Evolutionary conservation across 2,797 vertebrate genomes (phyloP).

Genomic region (Trachops cirrhosus): DNA sequence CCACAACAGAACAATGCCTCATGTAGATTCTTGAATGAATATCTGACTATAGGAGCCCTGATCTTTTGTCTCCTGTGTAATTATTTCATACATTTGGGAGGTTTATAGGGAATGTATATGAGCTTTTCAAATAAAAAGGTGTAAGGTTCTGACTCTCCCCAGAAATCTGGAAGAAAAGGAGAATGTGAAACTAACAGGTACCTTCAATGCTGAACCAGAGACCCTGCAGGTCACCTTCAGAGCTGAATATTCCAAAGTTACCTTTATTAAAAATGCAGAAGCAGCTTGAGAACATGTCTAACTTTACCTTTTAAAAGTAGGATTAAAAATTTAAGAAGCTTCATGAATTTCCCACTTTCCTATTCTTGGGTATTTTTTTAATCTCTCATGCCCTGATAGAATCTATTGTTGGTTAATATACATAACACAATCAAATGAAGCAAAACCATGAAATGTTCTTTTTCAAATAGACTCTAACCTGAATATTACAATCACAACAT

Average conservation of each 20-base stretch:
- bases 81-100: constrained; percentile 70
- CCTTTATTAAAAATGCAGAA: constrained; percentile 67
- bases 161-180: constrained; percentile 61
- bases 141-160: constrained; percentile 63
- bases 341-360: constrained; percentile 68
- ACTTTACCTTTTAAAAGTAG: constrained; percentile 52
- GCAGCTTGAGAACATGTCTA: constrained; percentile 58
- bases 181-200: constrained; percentile 36
- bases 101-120: constrained; percentile 49
- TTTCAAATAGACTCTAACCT: background rate
- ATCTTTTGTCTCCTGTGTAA: constrained; percentile 72
- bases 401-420: constrained; percentile 57
- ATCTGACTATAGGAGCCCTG: constrained; percentile 56
- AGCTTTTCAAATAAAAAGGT: constrained; percentile 72
- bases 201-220: constrained; percentile 4
- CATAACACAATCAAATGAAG: constrained; percentile 68
- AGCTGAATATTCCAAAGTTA: constrained; percentile 45
- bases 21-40: constrained; percentile 38
- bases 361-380: constrained; percentile 53
- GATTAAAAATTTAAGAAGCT: constrained; percentile 60
- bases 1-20: constrained; percentile 56
- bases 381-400: constrained; percentile 21
- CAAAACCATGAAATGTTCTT: constrained; percentile 71
- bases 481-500: background rate
- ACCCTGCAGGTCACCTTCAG: constrained; percentile 9